Evolutionary conservation across 2,888 invertebrate species (phyloP), one percentile per base, ranked within the genome.

Genomic region (Polydrusus cervinus): DNA sequence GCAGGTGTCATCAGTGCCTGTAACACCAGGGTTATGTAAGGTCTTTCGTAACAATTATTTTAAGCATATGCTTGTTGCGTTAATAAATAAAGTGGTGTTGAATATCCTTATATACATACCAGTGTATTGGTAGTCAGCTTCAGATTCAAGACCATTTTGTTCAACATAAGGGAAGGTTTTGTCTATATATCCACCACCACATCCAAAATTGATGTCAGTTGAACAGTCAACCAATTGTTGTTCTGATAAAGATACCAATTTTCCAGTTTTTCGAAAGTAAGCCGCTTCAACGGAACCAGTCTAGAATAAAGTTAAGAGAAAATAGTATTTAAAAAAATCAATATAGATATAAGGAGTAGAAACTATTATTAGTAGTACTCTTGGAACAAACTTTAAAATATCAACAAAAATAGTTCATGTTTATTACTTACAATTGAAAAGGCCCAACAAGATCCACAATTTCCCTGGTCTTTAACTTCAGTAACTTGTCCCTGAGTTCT

Each of bases 371-470:
- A 40, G 11, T 40, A 6, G 11, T 40, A 6, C 13, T 1, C 13
- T 45, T 45, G 13, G 6, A 45, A 45, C 6, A 45, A 1, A 11
- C 2, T 45, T 11, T n/a, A n/a, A n/a, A n/a, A n/a, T n/a, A n/a
- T n/a, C n/a, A n/a, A n/a, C n/a, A n/a, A n/a, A 40, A 8, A n/a
- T 13, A n/a, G 13, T 1, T 45, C 5, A 47, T 47, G 34, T 47
- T 47, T 49, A 40, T n/a, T 34, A 68, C 66, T 61, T 75, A 81
- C 80, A 8, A 79, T 30, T 65, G 79, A 71, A 57, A 80, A 82
- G 38, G 77, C 60, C 80, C 81, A 82, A 76, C 80, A 80, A 25
- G 80, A 78, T 18, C 79, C 80, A 69, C 82, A 82, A 0, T 45
- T 5, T 40, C 75, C 80, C 79, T 82, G 80, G 62, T 81, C 65